Percentiles rank a stretch among this genome's conserved stretches.
Conservation (phyloP, 2,888 invertebrate genomes). For the Arctia plantaginis region DNA sequence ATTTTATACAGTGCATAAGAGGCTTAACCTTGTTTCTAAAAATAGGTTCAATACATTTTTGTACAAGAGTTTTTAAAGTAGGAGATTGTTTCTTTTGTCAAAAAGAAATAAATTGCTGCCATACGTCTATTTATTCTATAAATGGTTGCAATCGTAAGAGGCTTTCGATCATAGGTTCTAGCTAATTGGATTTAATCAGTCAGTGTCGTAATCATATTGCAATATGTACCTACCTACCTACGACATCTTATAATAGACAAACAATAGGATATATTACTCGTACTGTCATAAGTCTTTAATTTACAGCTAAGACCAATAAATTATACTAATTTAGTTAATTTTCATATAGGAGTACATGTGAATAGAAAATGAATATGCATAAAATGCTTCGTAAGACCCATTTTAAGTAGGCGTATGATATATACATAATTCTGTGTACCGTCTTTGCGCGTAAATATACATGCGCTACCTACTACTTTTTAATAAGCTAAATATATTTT, state of each 20-base stretch:
- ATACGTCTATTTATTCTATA: neutral
- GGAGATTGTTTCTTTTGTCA: neutral
- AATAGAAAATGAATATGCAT: neutral
- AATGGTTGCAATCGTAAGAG: neutral
- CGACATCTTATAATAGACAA: neutral
- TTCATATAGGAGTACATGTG: neutral
- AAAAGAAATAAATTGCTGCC: neutral
- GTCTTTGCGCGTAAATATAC: neutral
- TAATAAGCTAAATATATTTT: neutral
- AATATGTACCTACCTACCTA: neutral
- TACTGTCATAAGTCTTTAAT: slow-evolving; percentile 4
- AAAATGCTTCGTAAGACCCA: neutral
- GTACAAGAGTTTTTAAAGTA: neutral
- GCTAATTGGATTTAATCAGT: neutral
- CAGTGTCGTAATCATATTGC: neutral
- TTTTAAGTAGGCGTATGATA: neutral
- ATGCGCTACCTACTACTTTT: neutral
- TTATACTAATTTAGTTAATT: slow-evolving; percentile 1
- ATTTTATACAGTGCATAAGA: neutral
- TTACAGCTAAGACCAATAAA: slow-evolving; percentile 18
- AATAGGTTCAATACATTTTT: neutral
- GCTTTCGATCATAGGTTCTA: neutral
- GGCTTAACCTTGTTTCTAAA: neutral
- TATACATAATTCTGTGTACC: neutral
- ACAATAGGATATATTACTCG: slow-evolving; percentile 1